Conservation (phyloP, 2,113 vertebrate genomes). For the Scopus umbretta region DNA sequence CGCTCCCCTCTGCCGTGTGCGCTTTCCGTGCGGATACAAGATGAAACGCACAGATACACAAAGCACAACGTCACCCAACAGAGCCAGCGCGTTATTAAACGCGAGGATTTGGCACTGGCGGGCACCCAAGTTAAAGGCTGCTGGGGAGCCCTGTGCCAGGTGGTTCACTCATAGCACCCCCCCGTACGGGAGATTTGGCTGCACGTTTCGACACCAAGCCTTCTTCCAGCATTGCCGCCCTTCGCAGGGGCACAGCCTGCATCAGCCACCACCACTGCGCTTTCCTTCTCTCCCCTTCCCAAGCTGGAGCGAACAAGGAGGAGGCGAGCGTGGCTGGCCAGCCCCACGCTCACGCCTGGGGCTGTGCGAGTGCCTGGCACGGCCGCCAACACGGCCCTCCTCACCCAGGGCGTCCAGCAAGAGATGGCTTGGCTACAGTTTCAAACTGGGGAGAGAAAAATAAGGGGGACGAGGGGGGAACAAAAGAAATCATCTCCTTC, state of each 20-base stretch:
- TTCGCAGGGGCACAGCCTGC: not conserved
- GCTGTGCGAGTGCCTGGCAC: not conserved
- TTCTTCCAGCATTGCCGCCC: not conserved
- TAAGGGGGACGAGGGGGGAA: constrained; percentile 9
- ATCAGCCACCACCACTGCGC: rapidly evolving
- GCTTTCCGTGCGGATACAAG: not conserved
- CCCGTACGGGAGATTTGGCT: rapidly evolving
- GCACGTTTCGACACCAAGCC: rapidly evolving
- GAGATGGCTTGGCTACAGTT: not conserved
- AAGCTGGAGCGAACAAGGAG: rapidly evolving
- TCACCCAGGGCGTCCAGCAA: not conserved
- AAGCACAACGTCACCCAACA: not conserved
- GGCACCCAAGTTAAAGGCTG: not conserved
- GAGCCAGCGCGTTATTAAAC: rapidly evolving
- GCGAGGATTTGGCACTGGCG: rapidly evolving
- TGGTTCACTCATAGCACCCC: not conserved
- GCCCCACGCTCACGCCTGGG: rapidly evolving
- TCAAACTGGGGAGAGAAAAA: constrained; percentile 33
- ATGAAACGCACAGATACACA: not conserved
- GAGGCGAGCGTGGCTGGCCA: not conserved
- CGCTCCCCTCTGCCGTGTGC: rapidly evolving
- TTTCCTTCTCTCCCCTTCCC: not conserved
- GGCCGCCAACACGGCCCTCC: rapidly evolving
- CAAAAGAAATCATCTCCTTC: constrained; percentile 36
- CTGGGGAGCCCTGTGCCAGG: not conserved